Base-by-base conservation (phyloP, 2,797 vertebrate genomes). In the Alauda arvensis region DNA sequence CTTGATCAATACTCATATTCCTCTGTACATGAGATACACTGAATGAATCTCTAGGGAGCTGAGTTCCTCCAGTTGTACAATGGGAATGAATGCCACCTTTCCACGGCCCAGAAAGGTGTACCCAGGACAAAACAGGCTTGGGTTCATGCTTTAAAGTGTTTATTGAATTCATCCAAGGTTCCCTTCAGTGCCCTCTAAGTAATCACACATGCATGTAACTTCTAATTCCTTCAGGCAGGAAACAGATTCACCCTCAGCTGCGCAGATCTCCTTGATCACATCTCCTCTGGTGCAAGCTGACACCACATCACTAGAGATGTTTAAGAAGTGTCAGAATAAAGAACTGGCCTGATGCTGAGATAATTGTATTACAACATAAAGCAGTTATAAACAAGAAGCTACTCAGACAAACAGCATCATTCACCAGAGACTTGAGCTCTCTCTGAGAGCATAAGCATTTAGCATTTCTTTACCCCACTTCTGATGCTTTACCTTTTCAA, bases 1-100 rank as follows among this genome's bases (percentile, higher is more conserved):
- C 60, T 72, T 62, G 46, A 91, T 94, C 68, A 75, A 92, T 78
- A 83, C 18, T 60, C 57, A 43, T 52, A 70, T 72, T 86, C 26
- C 20, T 87, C 57, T 49, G 31, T 55, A 78, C 49, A 13, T 13
- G 24, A 72, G 40, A 51, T 37, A 23, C 18, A 39, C 15, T 10
- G 40, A 57, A 77, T n/a, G 28, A 83, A 79, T 29, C 29, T 52
- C 28, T 42, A 16, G 2, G 10, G 23, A n/a, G 25, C 63, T 51
- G 40, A 77, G 48, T 52, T 74, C 13, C 26, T 86, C 75, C 78
- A 89, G 3, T 2, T 57, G 37, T 43, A 37, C n/a, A 80, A 24
- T 10, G 8, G 45, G 39, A 68, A 60, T 12, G 8, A 90, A 80
- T 31, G 24, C 28, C 39, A 51, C 12, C 28, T 39, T 82, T 48